Evolutionary conservation across 2,797 vertebrate genomes (phyloP), one percentile per base, ranked within the genome.

Genomic region (Acomys russatus): DNA sequence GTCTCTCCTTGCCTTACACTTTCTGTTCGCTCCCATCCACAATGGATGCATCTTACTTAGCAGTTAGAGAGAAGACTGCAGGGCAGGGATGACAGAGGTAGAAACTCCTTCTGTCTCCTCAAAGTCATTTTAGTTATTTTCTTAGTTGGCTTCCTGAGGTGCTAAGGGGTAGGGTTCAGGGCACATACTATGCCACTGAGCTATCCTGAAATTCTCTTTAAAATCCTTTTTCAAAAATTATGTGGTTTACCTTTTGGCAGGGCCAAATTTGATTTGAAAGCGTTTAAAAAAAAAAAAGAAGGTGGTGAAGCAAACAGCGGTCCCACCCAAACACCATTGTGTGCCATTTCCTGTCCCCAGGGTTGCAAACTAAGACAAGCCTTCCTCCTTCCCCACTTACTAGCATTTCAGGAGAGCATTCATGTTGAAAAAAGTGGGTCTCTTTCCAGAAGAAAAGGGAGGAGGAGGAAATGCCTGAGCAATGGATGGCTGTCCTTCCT

Each of bases 281-380:
- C 15, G 88, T 4, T 85, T 49, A 71, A 71, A 38, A 51, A 73
- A 35, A 68, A n/a, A n/a, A 54, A 66, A 44, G 51, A 30, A 9
- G 3, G 44, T 56, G 44, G 18, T 0, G 22, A 79, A 33, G 64
- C 51, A 80, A 44, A 70, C 10, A 80, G 99, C 98, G 98, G 98
- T 97, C 99, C 99, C 99, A 98, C 99, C 99, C 99, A 98, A 98
- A 97, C 97, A 98, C 98, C 98, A 99, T 98, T 99, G 98, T 99
- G 98, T 98, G 97, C 98, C 91, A 96, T 98, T 99, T 99, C 99
- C 99, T 99, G 99, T 98, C 98, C 95, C 97, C 44, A 91, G 95
- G 95, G 97, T 93, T 97, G 97, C 98, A 74, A 70, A 91, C 88
- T 94, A 80, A 82, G 93, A 77, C 71, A 54, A 74, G 63, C 89